phyloP scores from a whole-genome alignment of 2,888 invertebrate species.

The Camptogramma bilineatum region DNA sequence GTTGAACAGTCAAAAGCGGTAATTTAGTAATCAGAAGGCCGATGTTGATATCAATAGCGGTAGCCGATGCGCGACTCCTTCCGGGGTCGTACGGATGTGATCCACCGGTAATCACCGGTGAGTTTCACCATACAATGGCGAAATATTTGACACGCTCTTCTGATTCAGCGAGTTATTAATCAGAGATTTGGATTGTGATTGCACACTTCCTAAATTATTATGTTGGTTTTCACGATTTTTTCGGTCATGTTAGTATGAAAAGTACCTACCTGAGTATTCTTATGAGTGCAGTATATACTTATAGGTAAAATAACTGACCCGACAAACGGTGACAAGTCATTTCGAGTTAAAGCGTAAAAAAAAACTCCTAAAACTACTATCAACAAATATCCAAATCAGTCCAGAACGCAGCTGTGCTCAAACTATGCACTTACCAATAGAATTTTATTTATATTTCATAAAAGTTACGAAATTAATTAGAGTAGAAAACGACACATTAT shows the following conservation, averaged over 20 bases:
- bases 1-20: conserved; percentile 28
- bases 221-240: conserved; percentile 46
- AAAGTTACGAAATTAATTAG: too few species aligned
- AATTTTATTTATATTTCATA: too few species aligned
- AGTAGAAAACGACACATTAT: too few species aligned
- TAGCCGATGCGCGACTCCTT: conserved; percentile 78
- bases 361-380: too few species aligned
- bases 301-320: too few species aligned
- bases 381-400: too few species aligned
- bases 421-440: too few species aligned
- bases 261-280: too few species aligned
- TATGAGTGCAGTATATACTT: too few species aligned
- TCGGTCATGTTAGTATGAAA: neutral
- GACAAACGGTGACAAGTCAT: neutral
- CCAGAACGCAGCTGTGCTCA: too few species aligned
- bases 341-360: too few species aligned
- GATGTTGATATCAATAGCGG: conserved; percentile 62
- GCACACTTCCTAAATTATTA: conserved; percentile 64
- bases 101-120: conserved; percentile 79
- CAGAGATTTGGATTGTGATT: conserved; percentile 69
- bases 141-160: conserved; percentile 74
- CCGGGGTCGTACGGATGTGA: conserved; percentile 78
- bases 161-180: conserved; percentile 69
- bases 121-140: conserved; percentile 79
- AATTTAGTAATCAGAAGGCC: conserved; percentile 52